Conservation (phyloP, 2,888 invertebrate species). For the Heteropelma amictum region DNA sequence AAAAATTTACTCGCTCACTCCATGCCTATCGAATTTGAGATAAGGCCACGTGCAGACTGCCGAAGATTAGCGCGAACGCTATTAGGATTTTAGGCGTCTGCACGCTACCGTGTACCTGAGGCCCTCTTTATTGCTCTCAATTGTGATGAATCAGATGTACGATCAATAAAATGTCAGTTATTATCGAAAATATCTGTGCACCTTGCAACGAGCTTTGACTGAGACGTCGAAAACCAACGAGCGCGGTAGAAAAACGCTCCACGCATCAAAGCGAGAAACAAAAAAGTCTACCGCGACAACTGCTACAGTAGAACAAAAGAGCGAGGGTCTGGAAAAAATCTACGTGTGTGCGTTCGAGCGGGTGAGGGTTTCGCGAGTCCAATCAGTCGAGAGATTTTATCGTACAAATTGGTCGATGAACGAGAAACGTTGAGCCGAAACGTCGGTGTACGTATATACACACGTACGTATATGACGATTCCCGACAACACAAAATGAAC, state of each 20-base stretch:
- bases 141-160: too few species aligned
- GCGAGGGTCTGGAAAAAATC: slow-evolving; percentile 30
- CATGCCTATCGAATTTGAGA: slow-evolving; percentile 1
- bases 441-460: slow-evolving; percentile 25
- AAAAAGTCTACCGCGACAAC: slow-evolving; percentile 6
- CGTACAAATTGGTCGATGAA: slow-evolving; percentile 74
- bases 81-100: not conserved
- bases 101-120: too few species aligned
- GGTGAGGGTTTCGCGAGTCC: slow-evolving; percentile 70
- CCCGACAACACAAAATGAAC: slow-evolving; percentile 19
- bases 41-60: not conserved
- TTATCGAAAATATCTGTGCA: too few species aligned
- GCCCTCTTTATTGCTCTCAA: too few species aligned
- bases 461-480: not conserved
- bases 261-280: slow-evolving; percentile 4
- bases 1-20: slow-evolving; percentile 19
- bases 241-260: not conserved
- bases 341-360: too few species aligned
- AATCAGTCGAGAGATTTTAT: slow-evolving; percentile 75
- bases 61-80: not conserved
- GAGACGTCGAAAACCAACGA: too few species aligned
- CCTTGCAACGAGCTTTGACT: too few species aligned
- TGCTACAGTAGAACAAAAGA: slow-evolving; percentile 60
- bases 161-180: too few species aligned
- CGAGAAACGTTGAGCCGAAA: slow-evolving; percentile 57